phyloP scores from a whole-genome alignment of 2,888 invertebrate species.

The Steinernema hermaphroditum region DNA sequence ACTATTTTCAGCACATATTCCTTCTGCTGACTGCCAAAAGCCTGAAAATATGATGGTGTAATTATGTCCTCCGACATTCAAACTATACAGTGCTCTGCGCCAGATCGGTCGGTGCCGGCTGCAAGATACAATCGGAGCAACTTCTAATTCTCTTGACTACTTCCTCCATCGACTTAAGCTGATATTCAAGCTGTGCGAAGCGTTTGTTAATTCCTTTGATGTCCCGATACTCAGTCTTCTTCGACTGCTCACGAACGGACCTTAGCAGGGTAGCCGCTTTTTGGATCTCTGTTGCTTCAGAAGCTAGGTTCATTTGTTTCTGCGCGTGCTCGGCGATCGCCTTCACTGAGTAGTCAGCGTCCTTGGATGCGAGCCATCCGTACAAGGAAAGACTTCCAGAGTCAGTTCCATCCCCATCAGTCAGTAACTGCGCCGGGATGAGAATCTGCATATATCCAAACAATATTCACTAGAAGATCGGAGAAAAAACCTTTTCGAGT shows the following conservation, averaged over 20 bases:
- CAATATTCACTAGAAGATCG: background rate
- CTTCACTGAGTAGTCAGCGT: slow-evolving; percentile 45
- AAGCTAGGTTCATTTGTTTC: slow-evolving; percentile 37
- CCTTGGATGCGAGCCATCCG: slow-evolving; percentile 59
- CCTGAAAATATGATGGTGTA: slow-evolving; percentile 33
- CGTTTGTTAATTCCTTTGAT: slow-evolving; percentile 61
- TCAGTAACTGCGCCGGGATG: slow-evolving; percentile 1
- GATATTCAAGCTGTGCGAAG: slow-evolving; percentile 51
- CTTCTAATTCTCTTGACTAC: slow-evolving; percentile 23
- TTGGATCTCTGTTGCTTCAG: slow-evolving; percentile 40
- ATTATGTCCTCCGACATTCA: too few relatives aligned
- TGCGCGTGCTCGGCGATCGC: slow-evolving; percentile 43
- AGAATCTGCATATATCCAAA: background rate
- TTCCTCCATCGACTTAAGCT: slow-evolving; percentile 35
- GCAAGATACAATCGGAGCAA: background rate
- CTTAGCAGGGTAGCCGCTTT: slow-evolving; percentile 38
- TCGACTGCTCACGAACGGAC: slow-evolving; percentile 45
- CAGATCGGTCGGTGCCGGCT: slow-evolving; percentile 29
- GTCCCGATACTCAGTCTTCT: slow-evolving; percentile 51
- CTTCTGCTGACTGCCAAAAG: slow-evolving; percentile 36
- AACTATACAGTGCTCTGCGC: slow-evolving; percentile 29
- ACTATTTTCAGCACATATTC: slow-evolving; percentile 30
- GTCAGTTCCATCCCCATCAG: background rate
- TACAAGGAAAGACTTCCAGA: slow-evolving; percentile 48
- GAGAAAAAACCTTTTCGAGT: slow-evolving; percentile 45